A percentile compares a stretch with the other conserved stretches of the same genome.
Conservation (phyloP, 2,888 invertebrate genomes). For the Clostera curtula region DNA sequence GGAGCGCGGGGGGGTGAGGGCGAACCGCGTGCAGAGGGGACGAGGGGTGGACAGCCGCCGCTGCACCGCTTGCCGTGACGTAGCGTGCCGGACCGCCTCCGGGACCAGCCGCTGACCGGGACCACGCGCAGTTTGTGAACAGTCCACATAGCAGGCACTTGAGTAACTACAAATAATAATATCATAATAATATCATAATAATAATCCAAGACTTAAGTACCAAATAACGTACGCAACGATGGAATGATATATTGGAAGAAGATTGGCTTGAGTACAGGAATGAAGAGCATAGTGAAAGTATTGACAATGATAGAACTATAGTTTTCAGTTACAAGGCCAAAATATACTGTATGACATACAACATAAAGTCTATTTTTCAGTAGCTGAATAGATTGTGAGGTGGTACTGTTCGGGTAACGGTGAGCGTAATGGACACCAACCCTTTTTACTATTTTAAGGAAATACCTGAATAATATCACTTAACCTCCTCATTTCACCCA, state of each 20-base stretch:
- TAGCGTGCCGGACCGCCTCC: conserved; percentile 64
- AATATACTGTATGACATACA: no score
- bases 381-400: no score
- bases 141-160: conserved; percentile 88
- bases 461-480: no score
- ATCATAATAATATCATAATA: background rate
- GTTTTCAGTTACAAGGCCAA: no score
- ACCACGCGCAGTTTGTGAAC: conserved; percentile 90
- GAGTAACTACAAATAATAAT: conserved; percentile 50
- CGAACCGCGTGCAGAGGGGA: conserved; percentile 78
- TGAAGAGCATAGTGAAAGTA: background rate
- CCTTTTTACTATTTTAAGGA: no score
- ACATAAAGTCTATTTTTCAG: background rate
- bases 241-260: background rate
- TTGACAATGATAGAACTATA: no score
- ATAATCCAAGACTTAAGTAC: background rate
- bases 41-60: conserved; percentile 88
- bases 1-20: conserved; percentile 80
- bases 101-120: conserved; percentile 71
- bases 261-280: background rate
- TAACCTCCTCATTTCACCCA: no score
- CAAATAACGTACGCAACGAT: background rate
- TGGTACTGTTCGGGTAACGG: no score
- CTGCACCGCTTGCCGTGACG: conserved; percentile 50
- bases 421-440: no score